A percentile compares a stretch with the other conserved stretches of the same genome.
These are phyloP conservation scores for Sarcophaga rosellei DNA, from an alignment of 2,888 invertebrate genomes.

Conservation along the genomic window DNA sequence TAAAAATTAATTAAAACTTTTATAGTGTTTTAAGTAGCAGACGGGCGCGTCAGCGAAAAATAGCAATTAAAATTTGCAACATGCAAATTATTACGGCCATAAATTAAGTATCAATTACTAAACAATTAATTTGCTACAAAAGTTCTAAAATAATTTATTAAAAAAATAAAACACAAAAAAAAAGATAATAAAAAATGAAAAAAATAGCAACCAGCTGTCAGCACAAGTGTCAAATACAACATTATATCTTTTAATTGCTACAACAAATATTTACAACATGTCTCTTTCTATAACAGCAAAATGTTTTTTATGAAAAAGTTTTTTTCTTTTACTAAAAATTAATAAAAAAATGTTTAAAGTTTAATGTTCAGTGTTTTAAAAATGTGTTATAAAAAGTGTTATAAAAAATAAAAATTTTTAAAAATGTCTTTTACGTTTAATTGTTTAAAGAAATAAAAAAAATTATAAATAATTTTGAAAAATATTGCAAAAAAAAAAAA, in stretches of 20 bases:
- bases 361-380: background rate
- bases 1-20: slow-evolving; percentile 39
- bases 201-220: slow-evolving; percentile 54
- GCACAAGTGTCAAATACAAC: slow-evolving; percentile 59
- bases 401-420: background rate
- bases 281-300: too few species aligned
- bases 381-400: background rate
- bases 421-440: background rate
- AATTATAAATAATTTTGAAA: background rate
- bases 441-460: background rate
- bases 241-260: too few species aligned
- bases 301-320: slow-evolving; percentile 15
- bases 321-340: slow-evolving; percentile 1
- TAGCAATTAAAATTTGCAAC: slow-evolving; percentile 38
- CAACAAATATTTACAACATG: too few species aligned
- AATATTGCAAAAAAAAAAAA: too few species aligned
- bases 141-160: slow-evolving; percentile 24
- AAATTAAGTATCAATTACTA: slow-evolving; percentile 61
- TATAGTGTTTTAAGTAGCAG: slow-evolving; percentile 13
- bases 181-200: too few species aligned
- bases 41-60: slow-evolving; percentile 9
- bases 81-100: slow-evolving; percentile 58
- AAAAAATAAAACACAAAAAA: background rate
- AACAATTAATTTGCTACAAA: background rate
- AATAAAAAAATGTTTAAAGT: background rate